Base-by-base conservation (phyloP, 2,888 invertebrate genomes). In the Slavum lentiscoides region DNA sequence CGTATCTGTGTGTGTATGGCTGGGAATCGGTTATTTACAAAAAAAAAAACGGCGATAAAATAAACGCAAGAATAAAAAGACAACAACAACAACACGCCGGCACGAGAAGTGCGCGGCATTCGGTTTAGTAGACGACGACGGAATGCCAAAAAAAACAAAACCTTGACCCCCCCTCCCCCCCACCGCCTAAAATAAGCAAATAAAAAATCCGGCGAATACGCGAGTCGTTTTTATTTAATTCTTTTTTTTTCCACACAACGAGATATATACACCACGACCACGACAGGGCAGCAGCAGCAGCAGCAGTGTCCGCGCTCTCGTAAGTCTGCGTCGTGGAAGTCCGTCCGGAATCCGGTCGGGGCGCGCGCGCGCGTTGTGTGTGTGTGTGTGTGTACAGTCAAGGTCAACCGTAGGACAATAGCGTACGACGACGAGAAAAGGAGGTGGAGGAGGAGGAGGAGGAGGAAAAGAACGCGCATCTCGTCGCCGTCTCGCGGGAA, bases 351-450 rank as follows among this genome's bases (percentile, higher is more conserved):
- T 80, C 80, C 80, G 80, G 80, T 80, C 80, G 70, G 4, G n/a
- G n/a, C n/a, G n/a, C n/a, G 43, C 9, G 43, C 21, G 59, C 11
- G 43, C 49, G 21, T 30, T 30, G 30, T 30, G 30, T 30, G 30
- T 17, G 30, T 30, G 30, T 30, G 74, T 68, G 75, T 59, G 30
- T 61, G 62, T 55, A 49, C 55, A 58, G 70, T 80, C 80, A 80
- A 80, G 80, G 80, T 80, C 80, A 80, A 80, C 70, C 69, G 68
- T 77, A 80, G 80, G 80, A 80, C 80, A 80, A 80, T 80, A 80
- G 80, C 68, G 80, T 67, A 67, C 30, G 30, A 30, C 75, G 70
- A 21, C 70, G 70, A 39, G 69, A 70, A 70, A 53, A 62, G 69
- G 77, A 59, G 80, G 76, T 43, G 43, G 43, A 43, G 43, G 30